These are phyloP conservation scores for Amblyornis subalaris DNA, from an alignment of 2,113 vertebrate species.

Conservation along the genomic window DNA sequence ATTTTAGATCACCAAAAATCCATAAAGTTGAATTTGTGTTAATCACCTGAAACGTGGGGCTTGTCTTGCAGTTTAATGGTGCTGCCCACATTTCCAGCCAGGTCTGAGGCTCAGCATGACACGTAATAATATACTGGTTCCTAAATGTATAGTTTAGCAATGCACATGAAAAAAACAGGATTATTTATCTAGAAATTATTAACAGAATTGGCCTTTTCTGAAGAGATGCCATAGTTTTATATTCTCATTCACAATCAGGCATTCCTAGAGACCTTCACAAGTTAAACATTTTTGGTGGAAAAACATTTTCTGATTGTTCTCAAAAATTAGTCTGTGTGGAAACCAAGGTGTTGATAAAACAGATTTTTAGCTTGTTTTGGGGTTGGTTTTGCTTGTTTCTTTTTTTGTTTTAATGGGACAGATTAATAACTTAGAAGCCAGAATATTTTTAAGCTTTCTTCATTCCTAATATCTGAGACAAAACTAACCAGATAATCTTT, in stretches of 20 bases:
- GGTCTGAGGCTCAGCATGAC: not conserved
- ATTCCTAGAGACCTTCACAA: not conserved
- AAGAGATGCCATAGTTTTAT: not conserved
- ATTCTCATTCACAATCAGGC: not conserved
- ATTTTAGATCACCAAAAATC: not conserved
- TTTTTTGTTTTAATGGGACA: not conserved
- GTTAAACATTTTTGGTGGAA: not conserved
- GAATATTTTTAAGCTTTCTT: not conserved
- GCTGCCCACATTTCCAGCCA: accelerated
- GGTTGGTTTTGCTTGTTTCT: not conserved
- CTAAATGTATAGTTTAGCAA: not conserved
- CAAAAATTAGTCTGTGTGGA: not conserved
- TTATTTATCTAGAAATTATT: not conserved
- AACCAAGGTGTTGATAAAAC: not conserved
- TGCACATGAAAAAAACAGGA: not conserved
- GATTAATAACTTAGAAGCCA: not conserved
- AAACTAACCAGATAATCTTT: not conserved
- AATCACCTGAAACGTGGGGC: not conserved
- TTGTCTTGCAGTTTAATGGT: not conserved
- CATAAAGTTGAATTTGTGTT: not conserved
- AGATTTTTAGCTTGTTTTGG: not conserved
- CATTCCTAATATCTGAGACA: not conserved
- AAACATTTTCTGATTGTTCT: not conserved
- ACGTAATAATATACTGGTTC: not conserved
- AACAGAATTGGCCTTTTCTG: not conserved